A percentile compares a stretch with the other conserved stretches of the same genome.
phyloP scores from a whole-genome alignment of 2,888 invertebrate genomes.

The Ditula angustiorana region DNA sequence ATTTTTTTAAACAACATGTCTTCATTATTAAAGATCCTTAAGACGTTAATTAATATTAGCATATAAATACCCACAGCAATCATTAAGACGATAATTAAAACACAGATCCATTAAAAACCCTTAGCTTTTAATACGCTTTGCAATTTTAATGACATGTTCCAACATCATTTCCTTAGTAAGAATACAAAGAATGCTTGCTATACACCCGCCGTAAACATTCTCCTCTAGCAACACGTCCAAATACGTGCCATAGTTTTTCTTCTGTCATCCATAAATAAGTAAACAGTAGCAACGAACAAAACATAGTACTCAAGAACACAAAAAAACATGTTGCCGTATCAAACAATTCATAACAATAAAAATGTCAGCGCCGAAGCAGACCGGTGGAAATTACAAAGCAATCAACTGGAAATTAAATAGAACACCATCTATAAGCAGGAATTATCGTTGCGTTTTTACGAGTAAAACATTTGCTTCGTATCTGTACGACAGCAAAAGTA shows the following conservation, averaged over 20 bases:
- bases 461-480: slow-evolving; percentile 73
- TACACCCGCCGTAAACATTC: slow-evolving; percentile 8
- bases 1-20: background rate
- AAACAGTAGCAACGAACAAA: slow-evolving; percentile 48
- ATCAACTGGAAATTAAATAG: slow-evolving; percentile 79
- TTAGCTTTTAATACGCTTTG: slow-evolving; percentile 11
- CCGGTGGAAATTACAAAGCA: slow-evolving; percentile 64
- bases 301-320: slow-evolving; percentile 48
- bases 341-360: slow-evolving; percentile 82
- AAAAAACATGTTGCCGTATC: slow-evolving; percentile 52
- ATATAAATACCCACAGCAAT: background rate
- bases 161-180: slow-evolving; percentile 18
- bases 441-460: slow-evolving; percentile 76
- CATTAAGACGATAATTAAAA: slow-evolving; percentile 28
- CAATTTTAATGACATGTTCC: slow-evolving; percentile 28
- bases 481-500: slow-evolving; percentile 41
- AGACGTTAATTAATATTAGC: background rate
- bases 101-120: background rate
- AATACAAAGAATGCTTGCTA: slow-evolving; percentile 1
- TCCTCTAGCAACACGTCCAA: slow-evolving; percentile 1
- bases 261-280: slow-evolving; percentile 35
- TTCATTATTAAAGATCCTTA: background rate
- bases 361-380: slow-evolving; percentile 67
- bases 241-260: slow-evolving; percentile 17
- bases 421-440: slow-evolving; percentile 71